Conservation (phyloP, 2,113 vertebrate species). For the Alligator mississippiensis region DNA sequence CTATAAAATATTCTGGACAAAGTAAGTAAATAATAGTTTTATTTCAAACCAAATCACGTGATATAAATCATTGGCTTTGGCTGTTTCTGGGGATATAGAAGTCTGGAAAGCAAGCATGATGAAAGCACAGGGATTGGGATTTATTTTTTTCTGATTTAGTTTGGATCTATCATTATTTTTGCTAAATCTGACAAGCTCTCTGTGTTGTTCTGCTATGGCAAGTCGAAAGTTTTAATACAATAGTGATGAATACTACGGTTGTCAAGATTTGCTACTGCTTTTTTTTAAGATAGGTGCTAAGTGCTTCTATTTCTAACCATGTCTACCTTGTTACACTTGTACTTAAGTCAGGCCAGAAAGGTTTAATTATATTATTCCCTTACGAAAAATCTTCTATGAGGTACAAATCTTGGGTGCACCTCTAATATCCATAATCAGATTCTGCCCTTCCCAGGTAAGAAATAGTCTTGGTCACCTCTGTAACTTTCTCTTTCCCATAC, state of each 20-base stretch:
- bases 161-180: conserved; percentile 37
- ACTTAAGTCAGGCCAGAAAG: neutral
- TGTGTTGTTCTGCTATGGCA: neutral
- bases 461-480: too few relatives aligned
- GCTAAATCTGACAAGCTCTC: neutral
- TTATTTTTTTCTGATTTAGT: neutral
- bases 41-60: fast-evolving
- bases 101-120: neutral
- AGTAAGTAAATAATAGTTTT: neutral
- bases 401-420: neutral
- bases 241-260: neutral
- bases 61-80: neutral
- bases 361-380: neutral
- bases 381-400: neutral
- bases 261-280: neutral
- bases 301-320: neutral
- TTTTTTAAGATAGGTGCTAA: neutral
- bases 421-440: neutral
- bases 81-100: neutral
- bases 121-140: neutral
- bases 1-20: neutral
- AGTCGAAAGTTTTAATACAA: neutral
- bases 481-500: too few relatives aligned
- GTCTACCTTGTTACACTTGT: neutral
- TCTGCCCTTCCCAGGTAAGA: too few relatives aligned